phyloP scores from a whole-genome alignment of 2,113 vertebrate species.

The Desmodus rotundus region DNA sequence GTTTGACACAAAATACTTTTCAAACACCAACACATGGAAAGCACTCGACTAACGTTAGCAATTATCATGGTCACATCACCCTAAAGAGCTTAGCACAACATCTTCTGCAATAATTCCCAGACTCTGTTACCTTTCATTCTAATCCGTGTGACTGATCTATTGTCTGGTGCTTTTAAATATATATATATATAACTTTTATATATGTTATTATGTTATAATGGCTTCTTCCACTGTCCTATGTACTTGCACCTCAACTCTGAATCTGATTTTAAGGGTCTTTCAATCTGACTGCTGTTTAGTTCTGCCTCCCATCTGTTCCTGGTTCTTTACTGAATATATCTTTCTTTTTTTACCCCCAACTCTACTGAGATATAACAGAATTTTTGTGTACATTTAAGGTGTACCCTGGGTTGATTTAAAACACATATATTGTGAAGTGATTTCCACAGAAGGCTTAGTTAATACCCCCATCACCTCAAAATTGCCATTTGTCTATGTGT shows the following conservation, averaged over 20 bases:
- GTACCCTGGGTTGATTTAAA: background rate
- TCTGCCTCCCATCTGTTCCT: background rate
- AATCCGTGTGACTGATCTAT: background rate
- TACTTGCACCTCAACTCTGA: background rate
- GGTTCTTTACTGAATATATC: background rate
- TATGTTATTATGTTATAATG: background rate
- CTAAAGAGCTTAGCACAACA: background rate
- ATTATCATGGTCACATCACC: background rate
- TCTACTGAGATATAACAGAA: background rate
- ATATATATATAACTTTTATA: no score
- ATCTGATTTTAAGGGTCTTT: background rate
- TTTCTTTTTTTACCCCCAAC: background rate
- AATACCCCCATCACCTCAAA: background rate
- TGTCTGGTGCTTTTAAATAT: background rate
- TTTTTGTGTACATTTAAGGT: background rate
- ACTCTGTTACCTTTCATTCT: background rate
- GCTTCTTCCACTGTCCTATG: background rate
- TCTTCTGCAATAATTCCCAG: background rate
- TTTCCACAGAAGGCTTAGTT: background rate
- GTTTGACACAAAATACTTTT: background rate
- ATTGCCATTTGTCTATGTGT: background rate
- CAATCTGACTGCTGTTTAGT: background rate
- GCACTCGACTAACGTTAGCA: background rate
- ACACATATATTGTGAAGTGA: background rate
- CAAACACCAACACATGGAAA: background rate